Evolutionary conservation across 2,113 vertebrate species (phyloP).

Genomic region (Tyrannus savana): DNA sequence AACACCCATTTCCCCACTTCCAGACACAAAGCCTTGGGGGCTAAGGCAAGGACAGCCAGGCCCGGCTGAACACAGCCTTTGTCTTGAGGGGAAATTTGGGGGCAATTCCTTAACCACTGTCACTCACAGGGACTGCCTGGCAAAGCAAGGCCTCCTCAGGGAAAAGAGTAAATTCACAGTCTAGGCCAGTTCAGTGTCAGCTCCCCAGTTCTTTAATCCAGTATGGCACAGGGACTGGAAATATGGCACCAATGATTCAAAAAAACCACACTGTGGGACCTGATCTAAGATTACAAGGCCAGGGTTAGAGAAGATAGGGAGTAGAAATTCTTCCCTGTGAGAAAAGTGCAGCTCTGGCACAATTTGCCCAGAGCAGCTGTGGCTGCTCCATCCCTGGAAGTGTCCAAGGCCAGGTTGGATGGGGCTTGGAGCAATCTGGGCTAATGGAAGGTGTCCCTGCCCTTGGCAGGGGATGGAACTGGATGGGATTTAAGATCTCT

Average conservation of each 20-base stretch:
- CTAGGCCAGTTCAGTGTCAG: not conserved
- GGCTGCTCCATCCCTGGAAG: not conserved
- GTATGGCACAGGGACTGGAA: not conserved
- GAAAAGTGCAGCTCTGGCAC: fast-evolving
- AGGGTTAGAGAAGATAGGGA: not conserved
- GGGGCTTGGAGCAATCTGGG: fast-evolving
- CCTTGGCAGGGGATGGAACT: fast-evolving
- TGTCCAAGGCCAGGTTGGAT: fast-evolving
- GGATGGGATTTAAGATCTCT: fast-evolving
- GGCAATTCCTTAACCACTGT: not conserved
- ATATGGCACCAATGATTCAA: not conserved
- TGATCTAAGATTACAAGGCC: not conserved
- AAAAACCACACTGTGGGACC: not conserved
- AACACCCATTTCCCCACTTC: fast-evolving
- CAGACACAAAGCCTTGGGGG: fast-evolving
- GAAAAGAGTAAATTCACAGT: not conserved
- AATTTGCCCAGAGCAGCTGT: not conserved
- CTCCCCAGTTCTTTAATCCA: not conserved
- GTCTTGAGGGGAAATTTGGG: not conserved
- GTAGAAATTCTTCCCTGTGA: not conserved
- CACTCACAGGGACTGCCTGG: not conserved
- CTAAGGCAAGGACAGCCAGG: not conserved
- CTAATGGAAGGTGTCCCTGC: fast-evolving
- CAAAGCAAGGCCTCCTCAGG: not conserved
- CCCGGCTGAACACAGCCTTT: fast-evolving